These are phyloP conservation scores for Herpailurus yagouaroundi DNA, from an alignment of 2,113 vertebrate genomes.

Conservation along the genomic window DNA sequence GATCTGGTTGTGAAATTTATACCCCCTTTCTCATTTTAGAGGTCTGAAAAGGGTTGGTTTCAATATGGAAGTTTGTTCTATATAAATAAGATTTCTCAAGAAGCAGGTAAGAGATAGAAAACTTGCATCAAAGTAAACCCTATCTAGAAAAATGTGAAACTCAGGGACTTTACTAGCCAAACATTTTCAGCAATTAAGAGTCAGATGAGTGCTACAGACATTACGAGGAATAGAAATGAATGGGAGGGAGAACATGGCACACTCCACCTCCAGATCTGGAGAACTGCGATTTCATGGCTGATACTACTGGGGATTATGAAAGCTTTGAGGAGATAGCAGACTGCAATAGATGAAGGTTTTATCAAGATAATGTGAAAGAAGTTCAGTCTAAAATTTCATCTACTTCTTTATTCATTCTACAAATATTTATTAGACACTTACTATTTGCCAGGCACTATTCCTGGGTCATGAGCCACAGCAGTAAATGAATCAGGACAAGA, in stretches of 20 bases:
- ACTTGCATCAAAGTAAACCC: neutral
- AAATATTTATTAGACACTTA: neutral
- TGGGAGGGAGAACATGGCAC: neutral
- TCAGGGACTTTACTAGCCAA: neutral
- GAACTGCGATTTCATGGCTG: neutral
- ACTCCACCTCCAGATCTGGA: neutral
- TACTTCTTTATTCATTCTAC: neutral
- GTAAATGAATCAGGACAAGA: neutral
- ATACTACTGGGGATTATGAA: neutral
- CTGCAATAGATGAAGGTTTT: neutral
- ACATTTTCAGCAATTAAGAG: neutral
- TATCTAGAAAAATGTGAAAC: neutral
- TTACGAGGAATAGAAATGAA: neutral
- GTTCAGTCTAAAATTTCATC: neutral
- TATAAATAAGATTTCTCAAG: slow-evolving; percentile 8
- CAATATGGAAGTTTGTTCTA: neutral
- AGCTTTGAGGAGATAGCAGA: neutral
- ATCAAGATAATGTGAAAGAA: neutral
- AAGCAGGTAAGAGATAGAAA: neutral
- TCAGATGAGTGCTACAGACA: neutral
- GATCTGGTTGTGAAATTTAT: neutral
- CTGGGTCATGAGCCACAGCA: neutral
- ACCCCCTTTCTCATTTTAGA: neutral
- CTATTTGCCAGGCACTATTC: neutral
- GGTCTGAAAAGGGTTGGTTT: neutral